These are phyloP conservation scores for Amphipyra tragopoginis DNA, from an alignment of 2,888 invertebrate genomes.

Conservation along the genomic window DNA sequence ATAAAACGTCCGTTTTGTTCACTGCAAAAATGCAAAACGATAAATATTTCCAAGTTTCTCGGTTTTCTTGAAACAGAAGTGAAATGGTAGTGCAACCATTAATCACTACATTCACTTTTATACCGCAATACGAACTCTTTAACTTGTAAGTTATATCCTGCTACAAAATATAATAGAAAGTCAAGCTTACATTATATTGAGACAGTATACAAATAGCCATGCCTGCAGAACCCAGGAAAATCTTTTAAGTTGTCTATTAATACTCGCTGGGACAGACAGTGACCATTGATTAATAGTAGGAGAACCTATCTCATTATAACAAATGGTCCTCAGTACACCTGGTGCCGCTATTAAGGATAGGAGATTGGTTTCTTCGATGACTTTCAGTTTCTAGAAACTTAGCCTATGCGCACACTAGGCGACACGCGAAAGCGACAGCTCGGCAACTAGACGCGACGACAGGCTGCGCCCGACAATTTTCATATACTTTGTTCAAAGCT, in stretches of 20 bases:
- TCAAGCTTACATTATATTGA: constrained; percentile 1
- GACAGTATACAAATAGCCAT: constrained; percentile 30
- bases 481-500: no score
- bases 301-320: constrained; percentile 24
- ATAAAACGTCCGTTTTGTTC: no score
- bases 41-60: no score
- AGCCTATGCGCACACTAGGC: no score
- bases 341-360: constrained; percentile 8
- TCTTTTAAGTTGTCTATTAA: constrained; percentile 41
- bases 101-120: not conserved
- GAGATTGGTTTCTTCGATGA: constrained; percentile 18
- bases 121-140: not conserved
- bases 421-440: no score
- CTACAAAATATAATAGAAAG: constrained; percentile 12
- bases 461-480: no score
- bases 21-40: no score
- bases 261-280: constrained; percentile 18
- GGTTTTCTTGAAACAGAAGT: no score
- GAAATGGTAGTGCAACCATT: no score
- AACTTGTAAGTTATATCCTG: not conserved
- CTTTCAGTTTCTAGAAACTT: constrained; percentile 7
- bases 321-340: constrained; percentile 35
- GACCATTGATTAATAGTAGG: constrained; percentile 43
- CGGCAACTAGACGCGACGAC: no score
- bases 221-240: constrained; percentile 18